Conservation (phyloP, 1,140 invertebrate species). For the Asobara japonica region DNA sequence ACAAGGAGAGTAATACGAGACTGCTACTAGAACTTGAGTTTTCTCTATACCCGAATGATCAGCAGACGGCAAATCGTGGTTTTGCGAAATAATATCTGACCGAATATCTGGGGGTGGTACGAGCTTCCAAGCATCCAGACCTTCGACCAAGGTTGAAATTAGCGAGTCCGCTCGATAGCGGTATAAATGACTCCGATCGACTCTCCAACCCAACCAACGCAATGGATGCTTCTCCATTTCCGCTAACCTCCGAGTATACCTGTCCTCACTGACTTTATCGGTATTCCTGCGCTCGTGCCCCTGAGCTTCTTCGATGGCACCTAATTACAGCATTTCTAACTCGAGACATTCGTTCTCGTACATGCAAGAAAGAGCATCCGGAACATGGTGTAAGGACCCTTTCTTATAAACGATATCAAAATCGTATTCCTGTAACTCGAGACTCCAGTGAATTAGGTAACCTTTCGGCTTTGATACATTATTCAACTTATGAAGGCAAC, state of each 20-base stretch:
- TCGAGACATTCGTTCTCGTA: no score
- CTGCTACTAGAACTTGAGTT: background rate
- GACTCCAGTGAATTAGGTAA: background rate
- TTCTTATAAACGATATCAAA: no score
- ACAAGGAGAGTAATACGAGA: background rate
- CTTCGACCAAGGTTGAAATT: background rate
- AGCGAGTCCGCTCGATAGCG: background rate
- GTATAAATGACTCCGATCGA: background rate
- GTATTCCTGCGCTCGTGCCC: no score
- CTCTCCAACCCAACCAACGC: background rate
- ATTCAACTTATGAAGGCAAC: background rate
- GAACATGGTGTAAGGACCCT: no score
- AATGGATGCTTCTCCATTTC: no score
- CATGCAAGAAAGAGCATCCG: no score
- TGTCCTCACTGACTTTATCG: no score
- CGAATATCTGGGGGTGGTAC: background rate
- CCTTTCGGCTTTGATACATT: background rate
- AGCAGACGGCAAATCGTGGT: background rate
- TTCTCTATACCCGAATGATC: background rate
- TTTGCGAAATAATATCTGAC: background rate
- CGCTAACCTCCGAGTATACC: no score
- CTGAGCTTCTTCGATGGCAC: no score
- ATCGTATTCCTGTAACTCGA: background rate
- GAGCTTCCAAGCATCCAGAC: constrained; percentile 5
- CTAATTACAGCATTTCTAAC: no score